Evolutionary conservation across 2,888 invertebrate species (phyloP).

Genomic region (Pandemis heparana): DNA sequence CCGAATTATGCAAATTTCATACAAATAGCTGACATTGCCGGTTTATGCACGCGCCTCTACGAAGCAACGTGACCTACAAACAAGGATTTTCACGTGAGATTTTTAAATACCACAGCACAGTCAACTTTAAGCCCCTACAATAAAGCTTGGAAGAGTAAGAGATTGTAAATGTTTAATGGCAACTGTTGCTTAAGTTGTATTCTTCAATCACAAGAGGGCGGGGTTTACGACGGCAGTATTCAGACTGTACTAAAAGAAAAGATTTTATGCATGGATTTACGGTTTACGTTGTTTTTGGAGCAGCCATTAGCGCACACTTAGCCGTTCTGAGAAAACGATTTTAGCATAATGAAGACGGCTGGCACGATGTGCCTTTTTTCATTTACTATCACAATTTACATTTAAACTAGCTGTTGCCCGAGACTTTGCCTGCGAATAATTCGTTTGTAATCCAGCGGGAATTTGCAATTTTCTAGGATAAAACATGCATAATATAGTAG

Average conservation of each 20-base stretch:
- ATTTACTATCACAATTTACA: neutral
- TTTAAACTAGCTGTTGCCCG: too few species aligned
- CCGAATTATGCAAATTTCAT: slow-evolving; percentile 73
- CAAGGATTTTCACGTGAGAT: slow-evolving; percentile 45
- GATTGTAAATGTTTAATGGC: slow-evolving; percentile 9
- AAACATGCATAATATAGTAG: too few species aligned
- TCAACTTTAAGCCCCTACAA: slow-evolving; percentile 10
- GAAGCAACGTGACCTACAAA: slow-evolving; percentile 39
- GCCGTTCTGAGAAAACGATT: slow-evolving; percentile 4
- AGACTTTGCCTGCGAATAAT: too few species aligned
- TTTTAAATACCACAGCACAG: slow-evolving; percentile 32
- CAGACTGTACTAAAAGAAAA: slow-evolving; percentile 42
- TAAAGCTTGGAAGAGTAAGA: slow-evolving; percentile 4
- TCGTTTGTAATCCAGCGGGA: too few species aligned
- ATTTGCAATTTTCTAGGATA: too few species aligned
- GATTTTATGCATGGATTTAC: slow-evolving; percentile 41
- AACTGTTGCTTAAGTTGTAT: slow-evolving; percentile 34
- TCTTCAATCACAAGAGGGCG: slow-evolving; percentile 48
- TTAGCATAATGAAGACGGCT: neutral
- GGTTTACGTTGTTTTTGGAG: slow-evolving; percentile 30
- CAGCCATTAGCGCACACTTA: slow-evolving; percentile 34
- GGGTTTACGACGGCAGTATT: slow-evolving; percentile 49
- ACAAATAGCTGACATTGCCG: slow-evolving; percentile 67
- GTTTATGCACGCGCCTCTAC: slow-evolving; percentile 48
- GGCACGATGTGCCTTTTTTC: neutral